Evolutionary conservation across 2,797 vertebrate species (phyloP).

Genomic region (Crenichthys baileyi): DNA sequence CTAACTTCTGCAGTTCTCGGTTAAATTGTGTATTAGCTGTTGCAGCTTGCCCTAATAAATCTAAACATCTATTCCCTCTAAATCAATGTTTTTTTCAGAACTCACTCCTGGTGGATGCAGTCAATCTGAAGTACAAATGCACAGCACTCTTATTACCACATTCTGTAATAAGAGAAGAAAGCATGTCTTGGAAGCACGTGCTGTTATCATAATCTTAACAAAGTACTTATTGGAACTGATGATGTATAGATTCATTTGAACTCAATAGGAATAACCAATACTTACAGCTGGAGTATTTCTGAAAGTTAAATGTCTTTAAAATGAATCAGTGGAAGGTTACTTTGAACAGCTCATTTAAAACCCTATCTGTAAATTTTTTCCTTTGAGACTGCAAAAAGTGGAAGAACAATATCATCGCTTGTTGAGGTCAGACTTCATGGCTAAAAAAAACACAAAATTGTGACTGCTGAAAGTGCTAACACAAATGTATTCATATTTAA

Average conservation of each 20-base stretch:
- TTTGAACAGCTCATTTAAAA: too few relatives aligned
- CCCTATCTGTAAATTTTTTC: neutral
- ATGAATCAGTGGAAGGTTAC: too few relatives aligned
- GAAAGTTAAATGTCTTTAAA: too few relatives aligned
- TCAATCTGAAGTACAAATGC: neutral
- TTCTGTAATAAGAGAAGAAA: neutral
- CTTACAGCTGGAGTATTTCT: too few relatives aligned
- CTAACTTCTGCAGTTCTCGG: neutral
- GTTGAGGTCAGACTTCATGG: neutral
- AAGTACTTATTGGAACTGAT: neutral
- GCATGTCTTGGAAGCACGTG: neutral
- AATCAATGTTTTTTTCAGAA: neutral
- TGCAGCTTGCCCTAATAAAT: neutral
- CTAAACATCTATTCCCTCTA: neutral
- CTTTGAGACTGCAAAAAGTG: too few relatives aligned
- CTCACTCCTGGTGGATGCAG: neutral
- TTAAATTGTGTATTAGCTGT: neutral
- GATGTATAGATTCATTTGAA: too few relatives aligned
- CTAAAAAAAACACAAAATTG: neutral
- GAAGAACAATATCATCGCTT: too few relatives aligned
- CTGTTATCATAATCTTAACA: neutral
- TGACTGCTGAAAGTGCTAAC: neutral
- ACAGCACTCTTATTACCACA: neutral
- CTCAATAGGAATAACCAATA: too few relatives aligned
- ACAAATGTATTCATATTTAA: constrained; percentile 52